phyloP scores from a whole-genome alignment of 1,140 invertebrate species.

The Arctopsyche grandis region DNA sequence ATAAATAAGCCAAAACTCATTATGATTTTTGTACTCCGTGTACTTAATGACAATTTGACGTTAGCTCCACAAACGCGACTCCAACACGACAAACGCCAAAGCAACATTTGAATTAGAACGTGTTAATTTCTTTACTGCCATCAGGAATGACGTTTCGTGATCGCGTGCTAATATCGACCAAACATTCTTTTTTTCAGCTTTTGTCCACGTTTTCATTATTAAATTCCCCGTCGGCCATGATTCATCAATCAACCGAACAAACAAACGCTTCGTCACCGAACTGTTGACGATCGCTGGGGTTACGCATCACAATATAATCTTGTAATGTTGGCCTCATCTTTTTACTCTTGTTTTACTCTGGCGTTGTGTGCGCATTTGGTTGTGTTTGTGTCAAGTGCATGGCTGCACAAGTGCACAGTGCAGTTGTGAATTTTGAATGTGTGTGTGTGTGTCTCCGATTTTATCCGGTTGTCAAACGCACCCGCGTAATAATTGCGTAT shows the following conservation, averaged over 20 bases:
- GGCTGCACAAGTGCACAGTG: not conserved
- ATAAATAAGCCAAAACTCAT: no score
- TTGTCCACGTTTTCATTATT: not conserved
- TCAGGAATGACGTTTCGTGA: no score
- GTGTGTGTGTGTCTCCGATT: no score
- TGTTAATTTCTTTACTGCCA: not conserved
- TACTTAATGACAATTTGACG: not conserved
- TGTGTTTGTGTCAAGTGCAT: constrained; percentile 18
- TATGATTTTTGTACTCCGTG: no score
- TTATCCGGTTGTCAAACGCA: no score
- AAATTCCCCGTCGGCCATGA: no score
- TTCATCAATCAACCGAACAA: no score
- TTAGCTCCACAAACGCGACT: not conserved
- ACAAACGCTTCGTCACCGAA: not conserved
- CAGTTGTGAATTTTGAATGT: not conserved
- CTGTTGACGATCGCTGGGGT: not conserved
- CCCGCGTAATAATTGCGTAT: no score
- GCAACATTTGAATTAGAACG: not conserved
- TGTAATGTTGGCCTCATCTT: constrained; percentile 19
- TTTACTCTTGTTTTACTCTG: not conserved
- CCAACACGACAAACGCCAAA: not conserved
- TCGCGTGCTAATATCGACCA: not conserved
- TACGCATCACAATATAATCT: constrained; percentile 6
- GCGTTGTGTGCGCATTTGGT: not conserved
- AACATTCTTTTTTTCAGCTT: not conserved